phyloP scores from a whole-genome alignment of 2,113 vertebrate species.

The Tenebrosternarchus preto region DNA sequence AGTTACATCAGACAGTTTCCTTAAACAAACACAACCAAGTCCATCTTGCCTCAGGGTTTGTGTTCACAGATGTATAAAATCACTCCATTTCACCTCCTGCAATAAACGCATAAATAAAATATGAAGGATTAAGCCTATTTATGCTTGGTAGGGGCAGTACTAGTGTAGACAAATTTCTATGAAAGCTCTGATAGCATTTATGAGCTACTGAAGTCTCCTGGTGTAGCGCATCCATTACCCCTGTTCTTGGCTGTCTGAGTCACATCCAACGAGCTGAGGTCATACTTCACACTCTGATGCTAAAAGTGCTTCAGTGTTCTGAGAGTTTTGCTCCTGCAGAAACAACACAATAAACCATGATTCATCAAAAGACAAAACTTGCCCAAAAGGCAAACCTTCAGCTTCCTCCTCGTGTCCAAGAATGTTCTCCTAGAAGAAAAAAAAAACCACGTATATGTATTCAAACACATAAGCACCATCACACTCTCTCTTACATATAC shows the following conservation, averaged over 20 bases:
- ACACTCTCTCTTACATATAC: constrained; percentile 20
- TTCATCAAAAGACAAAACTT: neutral
- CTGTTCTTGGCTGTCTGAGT: constrained; percentile 11
- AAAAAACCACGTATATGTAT: neutral
- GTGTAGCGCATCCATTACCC: constrained; percentile 18
- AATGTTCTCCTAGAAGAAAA: neutral
- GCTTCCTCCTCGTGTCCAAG: neutral
- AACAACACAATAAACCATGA: neutral
- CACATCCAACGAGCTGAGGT: constrained; percentile 6
- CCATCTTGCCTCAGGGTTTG: constrained; percentile 8
- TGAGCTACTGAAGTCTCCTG: constrained; percentile 35
- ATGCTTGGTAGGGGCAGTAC: constrained; percentile 1
- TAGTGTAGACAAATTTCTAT: constrained; percentile 28
- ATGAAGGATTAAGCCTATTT: constrained; percentile 9
- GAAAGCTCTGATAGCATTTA: constrained; percentile 16
- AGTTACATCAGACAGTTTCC: constrained; percentile 34
- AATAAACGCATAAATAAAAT: constrained; percentile 27
- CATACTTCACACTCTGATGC: constrained; percentile 38
- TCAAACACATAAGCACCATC: constrained; percentile 13
- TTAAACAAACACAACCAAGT: constrained; percentile 27
- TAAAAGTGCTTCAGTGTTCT: constrained; percentile 11
- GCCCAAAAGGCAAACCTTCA: neutral
- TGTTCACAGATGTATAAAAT: constrained; percentile 20
- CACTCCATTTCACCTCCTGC: neutral
- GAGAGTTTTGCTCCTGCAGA: constrained; percentile 12